A percentile compares a stretch with the other conserved stretches of the same genome.
phyloP scores from a whole-genome alignment of 2,888 invertebrate species.

The Eupelmus urozonus region DNA sequence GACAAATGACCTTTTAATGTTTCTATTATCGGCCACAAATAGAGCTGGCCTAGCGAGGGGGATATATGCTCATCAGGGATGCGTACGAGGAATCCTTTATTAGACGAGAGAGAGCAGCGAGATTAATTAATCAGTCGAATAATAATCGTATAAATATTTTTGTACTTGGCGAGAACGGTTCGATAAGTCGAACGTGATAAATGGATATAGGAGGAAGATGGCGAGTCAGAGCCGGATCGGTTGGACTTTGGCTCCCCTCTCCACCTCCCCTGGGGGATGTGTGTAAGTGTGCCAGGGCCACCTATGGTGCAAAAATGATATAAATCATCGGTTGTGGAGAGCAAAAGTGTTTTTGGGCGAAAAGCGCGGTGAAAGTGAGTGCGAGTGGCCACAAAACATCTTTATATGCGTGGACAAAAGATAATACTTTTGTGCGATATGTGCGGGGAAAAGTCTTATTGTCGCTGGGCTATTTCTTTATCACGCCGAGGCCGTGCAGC shows the following conservation, averaged over 20 bases:
- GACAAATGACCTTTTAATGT: conserved; percentile 50
- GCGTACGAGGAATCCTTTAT: conserved; percentile 1
- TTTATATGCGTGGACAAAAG: background rate
- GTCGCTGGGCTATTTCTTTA: too few relatives aligned
- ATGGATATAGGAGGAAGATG: conserved; percentile 44
- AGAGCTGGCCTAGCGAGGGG: conserved; percentile 23
- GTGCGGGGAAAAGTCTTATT: background rate
- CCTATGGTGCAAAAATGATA: conserved; percentile 51
- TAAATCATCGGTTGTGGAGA: conserved; percentile 32
- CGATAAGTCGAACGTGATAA: conserved; percentile 54
- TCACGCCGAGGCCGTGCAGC: too few relatives aligned
- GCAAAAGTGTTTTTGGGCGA: conserved; percentile 16
- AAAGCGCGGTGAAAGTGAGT: conserved; percentile 9
- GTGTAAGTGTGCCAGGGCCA: conserved; percentile 3
- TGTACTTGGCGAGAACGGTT: conserved; percentile 11
- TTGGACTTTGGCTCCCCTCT: conserved; percentile 10
- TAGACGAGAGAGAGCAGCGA: background rate
- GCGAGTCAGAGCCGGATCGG: conserved; percentile 35
- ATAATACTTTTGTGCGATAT: background rate
- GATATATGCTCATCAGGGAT: background rate
- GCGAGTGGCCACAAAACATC: conserved; percentile 24
- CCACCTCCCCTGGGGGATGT: background rate
- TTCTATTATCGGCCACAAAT: conserved; percentile 47
- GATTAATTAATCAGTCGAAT: conserved; percentile 48
- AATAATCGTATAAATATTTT: conserved; percentile 48